Percentiles rank a stretch among this genome's conserved stretches.
Conservation (phyloP, 2,113 vertebrate species). For the Taxidea taxus region DNA sequence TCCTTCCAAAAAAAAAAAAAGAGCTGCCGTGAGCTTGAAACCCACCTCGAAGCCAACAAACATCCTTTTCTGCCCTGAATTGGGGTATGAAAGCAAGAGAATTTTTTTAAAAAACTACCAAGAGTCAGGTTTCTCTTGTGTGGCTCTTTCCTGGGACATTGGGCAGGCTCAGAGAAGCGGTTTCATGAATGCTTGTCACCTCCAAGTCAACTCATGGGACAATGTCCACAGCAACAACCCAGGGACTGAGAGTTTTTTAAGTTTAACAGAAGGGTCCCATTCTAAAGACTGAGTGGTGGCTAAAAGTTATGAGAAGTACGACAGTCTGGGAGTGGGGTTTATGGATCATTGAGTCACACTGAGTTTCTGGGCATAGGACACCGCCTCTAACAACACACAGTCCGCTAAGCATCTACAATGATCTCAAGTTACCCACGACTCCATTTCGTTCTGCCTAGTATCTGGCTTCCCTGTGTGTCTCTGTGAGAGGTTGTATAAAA, state of each 20-base stretch:
- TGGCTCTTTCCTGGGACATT: not conserved
- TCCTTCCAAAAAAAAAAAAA: not conserved
- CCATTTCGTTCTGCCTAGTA: not conserved
- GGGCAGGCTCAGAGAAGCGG: not conserved
- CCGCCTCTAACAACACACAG: fast-evolving
- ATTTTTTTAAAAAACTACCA: not conserved
- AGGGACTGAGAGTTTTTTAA: not conserved
- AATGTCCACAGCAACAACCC: not conserved
- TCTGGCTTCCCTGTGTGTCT: not conserved
- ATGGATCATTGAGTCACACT: fast-evolving
- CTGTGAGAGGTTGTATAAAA: not conserved
- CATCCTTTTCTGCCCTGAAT: not conserved
- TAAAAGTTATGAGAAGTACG: not conserved
- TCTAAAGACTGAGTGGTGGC: not conserved
- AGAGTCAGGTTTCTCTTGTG: not conserved
- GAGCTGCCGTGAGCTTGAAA: no score
- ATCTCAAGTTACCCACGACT: not conserved
- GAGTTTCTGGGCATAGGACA: not conserved
- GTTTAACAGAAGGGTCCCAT: fast-evolving
- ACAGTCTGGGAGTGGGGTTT: not conserved
- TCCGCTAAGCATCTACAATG: fast-evolving
- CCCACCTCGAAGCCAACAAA: not conserved
- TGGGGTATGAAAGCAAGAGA: not conserved
- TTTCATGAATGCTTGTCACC: not conserved
- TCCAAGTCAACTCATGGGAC: not conserved